Evolutionary conservation across 2,888 invertebrate genomes (phyloP).

Genomic region (Archips crataeganus): DNA sequence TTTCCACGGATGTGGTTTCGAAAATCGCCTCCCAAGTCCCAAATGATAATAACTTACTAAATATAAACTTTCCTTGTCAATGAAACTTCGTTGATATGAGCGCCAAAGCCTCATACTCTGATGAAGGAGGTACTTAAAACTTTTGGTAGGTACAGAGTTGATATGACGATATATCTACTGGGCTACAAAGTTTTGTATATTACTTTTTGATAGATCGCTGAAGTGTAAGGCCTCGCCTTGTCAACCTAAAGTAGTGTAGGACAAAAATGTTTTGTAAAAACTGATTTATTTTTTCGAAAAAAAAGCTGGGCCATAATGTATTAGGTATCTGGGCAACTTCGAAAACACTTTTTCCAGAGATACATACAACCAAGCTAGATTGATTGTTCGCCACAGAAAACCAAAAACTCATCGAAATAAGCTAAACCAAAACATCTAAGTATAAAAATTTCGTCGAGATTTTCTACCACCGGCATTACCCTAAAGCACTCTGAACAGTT

Average conservation of each 20-base stretch:
- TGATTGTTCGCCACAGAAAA: too few relatives aligned
- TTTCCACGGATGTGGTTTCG: too few relatives aligned
- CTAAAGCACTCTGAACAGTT: too few relatives aligned
- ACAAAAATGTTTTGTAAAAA: neutral
- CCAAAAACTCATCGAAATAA: too few relatives aligned
- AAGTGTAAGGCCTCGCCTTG: slow-evolving; percentile 1
- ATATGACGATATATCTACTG: slow-evolving; percentile 1
- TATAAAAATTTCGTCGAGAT: too few relatives aligned
- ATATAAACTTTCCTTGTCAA: neutral
- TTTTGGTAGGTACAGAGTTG: neutral
- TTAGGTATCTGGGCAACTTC: too few relatives aligned
- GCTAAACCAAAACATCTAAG: too few relatives aligned
- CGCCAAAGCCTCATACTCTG: neutral
- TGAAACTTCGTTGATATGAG: slow-evolving; percentile 4
- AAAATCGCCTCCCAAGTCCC: neutral
- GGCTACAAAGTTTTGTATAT: slow-evolving; percentile 4
- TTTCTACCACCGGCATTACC: too few relatives aligned
- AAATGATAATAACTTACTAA: neutral
- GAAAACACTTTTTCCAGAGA: too few relatives aligned
- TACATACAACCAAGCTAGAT: too few relatives aligned
- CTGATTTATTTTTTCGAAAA: neutral
- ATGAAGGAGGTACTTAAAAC: slow-evolving; percentile 7
- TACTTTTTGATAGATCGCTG: slow-evolving; percentile 20
- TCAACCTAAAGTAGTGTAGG: neutral
- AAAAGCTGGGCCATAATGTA: neutral